A percentile compares a stretch with the other conserved stretches of the same genome.
phyloP scores from a whole-genome alignment of 2,888 invertebrate genomes.

The Sinopyrophorus schimmeli region DNA sequence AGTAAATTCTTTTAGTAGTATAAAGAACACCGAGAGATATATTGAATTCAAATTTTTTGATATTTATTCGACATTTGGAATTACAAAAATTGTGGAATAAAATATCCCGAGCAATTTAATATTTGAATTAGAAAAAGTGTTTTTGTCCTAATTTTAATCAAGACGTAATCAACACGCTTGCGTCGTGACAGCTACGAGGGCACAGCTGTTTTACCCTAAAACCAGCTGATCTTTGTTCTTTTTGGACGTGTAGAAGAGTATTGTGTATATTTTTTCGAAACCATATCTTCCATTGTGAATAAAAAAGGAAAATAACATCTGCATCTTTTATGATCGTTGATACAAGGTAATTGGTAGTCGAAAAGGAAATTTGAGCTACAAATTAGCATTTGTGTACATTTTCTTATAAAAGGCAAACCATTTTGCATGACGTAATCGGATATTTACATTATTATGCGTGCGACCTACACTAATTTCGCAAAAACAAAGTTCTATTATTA shows the following conservation, averaged over 20 bases:
- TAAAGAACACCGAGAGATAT: too few species aligned
- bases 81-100: too few species aligned
- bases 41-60: too few species aligned
- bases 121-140: too few species aligned
- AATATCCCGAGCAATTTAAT: too few species aligned
- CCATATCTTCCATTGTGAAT: neutral
- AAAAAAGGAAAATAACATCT: too few species aligned
- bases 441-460: conserved; percentile 26
- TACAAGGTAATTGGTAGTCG: too few species aligned
- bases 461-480: conserved; percentile 11
- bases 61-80: too few species aligned
- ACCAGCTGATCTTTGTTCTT: conserved; percentile 44
- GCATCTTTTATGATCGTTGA: too few species aligned
- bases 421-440: conserved; percentile 20
- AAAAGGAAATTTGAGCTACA: too few species aligned
- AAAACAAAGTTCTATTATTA: conserved; percentile 26
- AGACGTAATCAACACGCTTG: neutral
- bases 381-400: too few species aligned
- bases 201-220: conserved; percentile 39
- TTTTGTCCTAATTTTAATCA: conserved; percentile 11
- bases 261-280: neutral
- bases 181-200: conserved; percentile 11
- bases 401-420: neutral
- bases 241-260: conserved; percentile 4
- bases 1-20: too few species aligned